Base-by-base conservation (phyloP, 30 jellyfish, hydroid and myxozoan species). In the Sanderia malayensis region DNA sequence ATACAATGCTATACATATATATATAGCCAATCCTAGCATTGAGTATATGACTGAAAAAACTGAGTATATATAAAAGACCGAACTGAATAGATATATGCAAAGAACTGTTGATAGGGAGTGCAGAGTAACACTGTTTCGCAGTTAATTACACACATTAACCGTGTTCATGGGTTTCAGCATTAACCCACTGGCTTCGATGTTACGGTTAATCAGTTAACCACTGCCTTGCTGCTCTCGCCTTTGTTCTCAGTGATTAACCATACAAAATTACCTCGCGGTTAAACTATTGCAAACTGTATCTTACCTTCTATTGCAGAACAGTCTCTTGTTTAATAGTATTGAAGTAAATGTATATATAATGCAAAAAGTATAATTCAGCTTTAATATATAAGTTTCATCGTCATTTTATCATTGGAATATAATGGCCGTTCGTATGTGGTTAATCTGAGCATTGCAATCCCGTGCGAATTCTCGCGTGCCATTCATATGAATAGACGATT, bases 401-500 rank as follows among this genome's bases (percentile, higher is more conserved):
- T 49, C 18, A 4, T 49, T 19, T 19, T 11, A 15, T 18, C 27
- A 15, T 15, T 18, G 64, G 23, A 49, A n/a, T n/a, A n/a, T n/a
- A n/a, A n/a, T n/a, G n/a, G n/a, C n/a, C n/a, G n/a, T n/a, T n/a
- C n/a, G n/a, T n/a, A n/a, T n/a, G n/a, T n/a, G n/a, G n/a, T n/a
- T n/a, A n/a, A n/a, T 49, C 8, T 49, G 4, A 49, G 24, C 23
- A 49, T 49, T 49, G 64, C 27, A 18, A 4, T 49, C 18, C 18
- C 64, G 25, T 19, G 64, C 18, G 64, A 49, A 49, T 4, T 9
- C 18, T 19, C 27, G 64, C 64, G 2, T 49, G 27, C 27, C 23
- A 24, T 66, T 53, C 31, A 8, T 31, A 57, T 63, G 74, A 78
- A 78, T 78, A 24, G 76, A 23, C 29, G 31, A 78, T 78, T 78